A percentile compares a stretch with the other conserved stretches of the same genome.
Conservation (phyloP, 2,888 invertebrate species). For the Spodoptera picta region DNA sequence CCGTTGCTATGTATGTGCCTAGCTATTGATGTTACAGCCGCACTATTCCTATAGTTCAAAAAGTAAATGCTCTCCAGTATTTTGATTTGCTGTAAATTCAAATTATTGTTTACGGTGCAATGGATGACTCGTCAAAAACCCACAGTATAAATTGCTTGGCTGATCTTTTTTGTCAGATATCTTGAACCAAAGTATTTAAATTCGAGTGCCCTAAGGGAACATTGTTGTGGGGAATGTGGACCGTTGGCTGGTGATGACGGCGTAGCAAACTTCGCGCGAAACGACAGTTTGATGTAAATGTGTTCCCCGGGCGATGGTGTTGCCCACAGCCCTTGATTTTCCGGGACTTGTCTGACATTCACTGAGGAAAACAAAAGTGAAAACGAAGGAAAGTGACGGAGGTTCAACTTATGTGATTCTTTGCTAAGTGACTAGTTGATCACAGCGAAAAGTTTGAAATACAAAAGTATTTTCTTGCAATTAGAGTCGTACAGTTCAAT, state of each 20-base stretch:
- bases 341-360: conserved; percentile 17
- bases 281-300: conserved; percentile 85
- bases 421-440: background rate
- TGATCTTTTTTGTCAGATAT: conserved; percentile 8
- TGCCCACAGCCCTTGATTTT: conserved; percentile 45
- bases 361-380: conserved; percentile 15
- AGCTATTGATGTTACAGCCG: conserved; percentile 49
- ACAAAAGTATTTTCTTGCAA: background rate
- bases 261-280: conserved; percentile 65
- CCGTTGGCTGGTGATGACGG: conserved; percentile 63
- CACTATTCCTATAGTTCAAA: conserved; percentile 22
- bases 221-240: conserved; percentile 50
- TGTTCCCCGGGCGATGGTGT: conserved; percentile 64
- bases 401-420: background rate
- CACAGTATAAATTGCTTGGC: conserved; percentile 10
- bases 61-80: conserved; percentile 21
- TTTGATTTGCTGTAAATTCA: conserved; percentile 3
- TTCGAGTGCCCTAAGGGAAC: conserved; percentile 58
- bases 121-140: background rate
- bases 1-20: conserved; percentile 55
- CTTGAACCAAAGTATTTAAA: conserved; percentile 10
- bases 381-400: background rate
- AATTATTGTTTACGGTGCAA: conserved; percentile 2
- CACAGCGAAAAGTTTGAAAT: background rate
- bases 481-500: too few relatives aligned